Conservation (phyloP, 2,113 vertebrate species). For the Mobula hypostoma region DNA sequence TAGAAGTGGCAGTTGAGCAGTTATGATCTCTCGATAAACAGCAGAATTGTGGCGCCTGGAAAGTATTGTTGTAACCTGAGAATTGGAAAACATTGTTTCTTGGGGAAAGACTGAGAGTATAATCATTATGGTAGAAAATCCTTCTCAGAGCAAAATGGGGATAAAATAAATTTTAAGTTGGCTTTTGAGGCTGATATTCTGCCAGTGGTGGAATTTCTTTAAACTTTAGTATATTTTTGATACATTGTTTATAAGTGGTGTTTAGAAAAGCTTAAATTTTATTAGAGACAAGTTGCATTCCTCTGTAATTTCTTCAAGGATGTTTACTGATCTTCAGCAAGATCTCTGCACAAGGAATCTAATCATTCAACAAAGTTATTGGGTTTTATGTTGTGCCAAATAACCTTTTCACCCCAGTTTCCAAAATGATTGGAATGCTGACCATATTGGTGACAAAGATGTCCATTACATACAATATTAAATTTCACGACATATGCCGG, state of each 20-base stretch:
- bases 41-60: background rate
- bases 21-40: background rate
- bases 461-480: no score
- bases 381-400: background rate
- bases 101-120: background rate
- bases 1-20: background rate
- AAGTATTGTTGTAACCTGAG: background rate
- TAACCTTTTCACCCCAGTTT: no score
- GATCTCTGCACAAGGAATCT: background rate
- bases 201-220: background rate
- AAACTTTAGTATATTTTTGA: background rate
- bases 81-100: background rate
- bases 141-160: background rate
- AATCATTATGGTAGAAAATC: background rate
- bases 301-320: background rate
- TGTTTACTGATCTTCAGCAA: constrained; percentile 20
- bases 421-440: no score
- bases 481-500: no score
- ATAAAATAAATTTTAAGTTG: background rate
- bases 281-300: constrained; percentile 21
- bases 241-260: background rate
- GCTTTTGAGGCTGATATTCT: background rate
- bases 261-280: background rate
- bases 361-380: constrained; percentile 4
- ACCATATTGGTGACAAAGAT: no score